These are phyloP conservation scores for Eristalis arbustorum DNA, from an alignment of 2,888 invertebrate species.

Conservation along the genomic window DNA sequence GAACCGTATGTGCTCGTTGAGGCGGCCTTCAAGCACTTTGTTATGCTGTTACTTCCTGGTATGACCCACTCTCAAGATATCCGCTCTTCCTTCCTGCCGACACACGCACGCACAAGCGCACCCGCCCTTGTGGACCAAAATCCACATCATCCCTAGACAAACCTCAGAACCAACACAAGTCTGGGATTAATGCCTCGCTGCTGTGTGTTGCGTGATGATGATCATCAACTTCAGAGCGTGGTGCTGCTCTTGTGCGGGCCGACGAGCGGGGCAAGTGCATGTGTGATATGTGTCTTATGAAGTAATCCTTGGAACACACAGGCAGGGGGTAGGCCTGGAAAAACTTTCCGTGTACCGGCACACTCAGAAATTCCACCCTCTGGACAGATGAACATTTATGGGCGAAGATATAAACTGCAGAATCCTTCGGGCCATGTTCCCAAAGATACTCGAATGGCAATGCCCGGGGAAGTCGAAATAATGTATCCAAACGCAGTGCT, in stretches of 20 bases:
- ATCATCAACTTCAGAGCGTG: constrained; percentile 32
- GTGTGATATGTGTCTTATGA: constrained; percentile 36
- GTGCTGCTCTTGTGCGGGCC: neutral
- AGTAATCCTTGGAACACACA: constrained; percentile 37
- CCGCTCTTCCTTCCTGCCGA: no score
- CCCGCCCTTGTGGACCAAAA: neutral
- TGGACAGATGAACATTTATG: neutral
- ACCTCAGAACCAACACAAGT: constrained; percentile 53
- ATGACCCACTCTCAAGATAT: neutral
- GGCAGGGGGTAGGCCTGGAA: neutral
- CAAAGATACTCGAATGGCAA: constrained; percentile 20
- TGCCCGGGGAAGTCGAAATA: constrained; percentile 24
- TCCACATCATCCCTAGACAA: constrained; percentile 47
- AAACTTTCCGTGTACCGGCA: constrained; percentile 28
- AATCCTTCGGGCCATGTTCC: constrained; percentile 32
- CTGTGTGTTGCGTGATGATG: constrained; percentile 41
- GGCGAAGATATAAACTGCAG: neutral
- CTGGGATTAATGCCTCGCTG: constrained; percentile 46
- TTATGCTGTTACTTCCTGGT: neutral
- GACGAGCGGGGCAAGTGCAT: constrained; percentile 10
- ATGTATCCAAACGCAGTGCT: constrained; percentile 49
- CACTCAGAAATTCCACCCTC: constrained; percentile 14
- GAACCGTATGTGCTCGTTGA: neutral
- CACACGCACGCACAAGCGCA: neutral
- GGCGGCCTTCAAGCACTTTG: neutral